Evolutionary conservation across 2,113 vertebrate genomes (phyloP).

Genomic region (Acinonyx jubatus): DNA sequence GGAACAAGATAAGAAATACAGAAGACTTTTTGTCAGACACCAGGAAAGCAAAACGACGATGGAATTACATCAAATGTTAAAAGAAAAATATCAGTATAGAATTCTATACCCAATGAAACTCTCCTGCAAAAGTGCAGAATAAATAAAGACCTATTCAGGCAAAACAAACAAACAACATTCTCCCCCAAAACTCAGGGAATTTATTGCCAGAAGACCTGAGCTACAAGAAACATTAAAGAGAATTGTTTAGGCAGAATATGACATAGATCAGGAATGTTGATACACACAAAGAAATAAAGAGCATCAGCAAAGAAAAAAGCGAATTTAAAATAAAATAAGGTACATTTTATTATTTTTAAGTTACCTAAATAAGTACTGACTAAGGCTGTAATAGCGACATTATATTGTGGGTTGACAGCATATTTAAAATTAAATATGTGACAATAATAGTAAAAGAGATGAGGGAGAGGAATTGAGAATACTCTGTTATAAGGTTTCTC

Average conservation of each 20-base stretch:
- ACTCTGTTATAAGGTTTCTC: not conserved
- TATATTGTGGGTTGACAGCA: not conserved
- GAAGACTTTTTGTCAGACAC: not conserved
- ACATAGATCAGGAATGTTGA: not conserved
- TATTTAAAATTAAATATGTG: not conserved
- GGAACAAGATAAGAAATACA: not conserved
- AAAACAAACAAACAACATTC: not conserved
- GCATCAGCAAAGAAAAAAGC: not conserved
- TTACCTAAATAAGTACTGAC: not conserved
- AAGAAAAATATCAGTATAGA: not conserved
- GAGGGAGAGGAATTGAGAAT: not conserved
- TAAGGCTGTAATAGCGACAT: not conserved
- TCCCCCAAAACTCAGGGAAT: not conserved
- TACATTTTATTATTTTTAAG: not conserved
- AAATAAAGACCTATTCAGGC: not conserved
- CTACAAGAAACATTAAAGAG: not conserved
- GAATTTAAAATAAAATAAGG: not conserved
- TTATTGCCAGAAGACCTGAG: not conserved
- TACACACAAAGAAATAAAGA: not conserved
- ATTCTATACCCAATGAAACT: not conserved
- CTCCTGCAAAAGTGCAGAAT: not conserved
- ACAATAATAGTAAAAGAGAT: not conserved
- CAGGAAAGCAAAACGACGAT: not conserved
- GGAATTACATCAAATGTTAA: not conserved
- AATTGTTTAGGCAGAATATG: not conserved